Base-by-base conservation (phyloP, 2,797 vertebrate species). In the Helarctos malayanus region DNA sequence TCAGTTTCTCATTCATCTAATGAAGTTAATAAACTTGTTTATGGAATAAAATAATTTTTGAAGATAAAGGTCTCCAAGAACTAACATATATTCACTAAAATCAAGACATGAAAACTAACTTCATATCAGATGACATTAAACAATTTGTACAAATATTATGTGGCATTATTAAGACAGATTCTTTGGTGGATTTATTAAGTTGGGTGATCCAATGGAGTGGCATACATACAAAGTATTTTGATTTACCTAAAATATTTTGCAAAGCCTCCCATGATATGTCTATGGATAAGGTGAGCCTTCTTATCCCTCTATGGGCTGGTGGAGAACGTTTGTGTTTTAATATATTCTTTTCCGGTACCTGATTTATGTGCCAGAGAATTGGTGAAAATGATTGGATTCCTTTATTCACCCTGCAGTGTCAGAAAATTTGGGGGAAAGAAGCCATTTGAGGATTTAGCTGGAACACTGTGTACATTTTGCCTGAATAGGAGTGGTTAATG, bases 111-210 rank as follows among this genome's bases (percentile, higher is more conserved):
- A 32, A 73, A 93, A n/a, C n/a, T 18, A 56, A 75, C 14, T 91
- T 84, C 45, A 32, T 47, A 19, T 82, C 47, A 89, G 49, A 78
- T 47, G 23, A 27, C 10, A 68, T 56, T 92, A 71, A 94, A 9
- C 18, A 61, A 27, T 89, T 92, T 78, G 11, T 79, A 68, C 18
- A 96, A 85, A 81, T 94, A 54, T 9, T 81, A 81, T 52, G 8
- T 84, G 25, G 7, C 90, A 32, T 84, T 86, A 92, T 63, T 69
- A 88, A 91, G 87, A 78, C 15, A 89, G 35, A 71, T 82, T 89
- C 52, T 80, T 75, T 78, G 68, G 65, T 89, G 16, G 10, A 81
- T 73, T 61, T 92, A 82, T 56, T 59, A 89, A 82, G 8, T 71
- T 92, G 68, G 29, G 49, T 11, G 38, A 73, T 47, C 1, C 12